A percentile compares a stretch with the other conserved stretches of the same genome.
Evolutionary conservation across 2,797 vertebrate species (phyloP).

Genomic region (Thaleichthys pacificus): DNA sequence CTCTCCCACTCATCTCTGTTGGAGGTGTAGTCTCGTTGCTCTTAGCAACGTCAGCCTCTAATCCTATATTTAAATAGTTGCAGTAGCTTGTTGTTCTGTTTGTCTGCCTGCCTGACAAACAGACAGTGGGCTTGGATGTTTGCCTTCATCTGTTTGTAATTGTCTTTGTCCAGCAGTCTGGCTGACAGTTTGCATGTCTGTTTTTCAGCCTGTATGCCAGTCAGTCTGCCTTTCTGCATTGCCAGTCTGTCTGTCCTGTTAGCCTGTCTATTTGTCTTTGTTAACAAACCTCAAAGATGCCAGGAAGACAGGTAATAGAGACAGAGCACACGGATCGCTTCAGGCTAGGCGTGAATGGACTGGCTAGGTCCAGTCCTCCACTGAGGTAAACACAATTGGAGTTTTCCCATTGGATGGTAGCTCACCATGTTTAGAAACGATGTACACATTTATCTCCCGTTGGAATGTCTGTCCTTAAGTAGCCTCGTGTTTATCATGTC

Average conservation of each 20-base stretch:
- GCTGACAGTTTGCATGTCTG: no score
- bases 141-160: not conserved
- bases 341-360: conserved; percentile 6
- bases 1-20: not conserved
- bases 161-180: no score
- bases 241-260: no score
- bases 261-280: no score
- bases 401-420: not conserved
- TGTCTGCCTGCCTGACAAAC: not conserved
- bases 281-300: no score
- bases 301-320: not conserved
- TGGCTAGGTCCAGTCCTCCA: not conserved
- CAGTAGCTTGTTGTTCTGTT: not conserved
- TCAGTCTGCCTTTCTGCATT: no score
- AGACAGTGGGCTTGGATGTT: not conserved
- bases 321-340: not conserved
- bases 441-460: not conserved
- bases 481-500: not conserved
- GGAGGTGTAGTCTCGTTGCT: not conserved
- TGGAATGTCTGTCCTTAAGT: not conserved
- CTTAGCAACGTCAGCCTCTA: not conserved
- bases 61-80: not conserved
- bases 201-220: no score
- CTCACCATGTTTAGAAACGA: not conserved
- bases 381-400: not conserved